Base-by-base conservation (phyloP, 2,888 invertebrate genomes). In the Temnothorax unifasciatus region DNA sequence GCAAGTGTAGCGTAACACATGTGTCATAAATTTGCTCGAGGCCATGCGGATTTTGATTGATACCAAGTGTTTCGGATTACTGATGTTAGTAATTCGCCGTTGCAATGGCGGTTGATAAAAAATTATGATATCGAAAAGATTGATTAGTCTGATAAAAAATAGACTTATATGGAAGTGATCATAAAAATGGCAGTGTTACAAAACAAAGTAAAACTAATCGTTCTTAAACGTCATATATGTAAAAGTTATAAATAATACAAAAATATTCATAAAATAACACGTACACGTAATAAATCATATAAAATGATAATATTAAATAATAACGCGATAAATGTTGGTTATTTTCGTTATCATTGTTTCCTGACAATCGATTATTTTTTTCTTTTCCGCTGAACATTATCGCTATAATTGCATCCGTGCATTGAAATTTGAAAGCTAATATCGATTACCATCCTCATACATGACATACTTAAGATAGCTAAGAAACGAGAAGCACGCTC, bases 381-480 rank as follows among this genome's bases (percentile, higher is more conserved):
- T 41, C 18, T 47, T 64, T 25, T 21, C 4, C 5, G 2, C n/a
- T 13, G 18, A 59, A n/a, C 38, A 47, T 71, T 29, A 29, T 9
- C 59, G 54, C 9, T 57, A 21, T 29, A 71, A 79, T 73, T 79
- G 54, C 11, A 18, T 57, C 44, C 34, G 29, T 21, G 79, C 52
- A 38, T 44, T 29, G 34, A 44, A 71, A 71, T 15, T 79, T 44
- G 15, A 57, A 29, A 54, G 76, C n/a, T 38, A 52, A 50, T 29
- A 64, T 54, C 13, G 76, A 76, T 54, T 47, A 21, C 52, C 21
- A 1, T 3, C 38, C 61, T 82, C 38, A 25, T 52, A 38, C 11
- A 29, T 44, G 57, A 6, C n/a, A 52, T 69, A 84, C 77, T 89
- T 87, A 85, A 88, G 86, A 88, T 90, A 89, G 84, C 85, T 54